Conservation (phyloP, 2,888 invertebrate species). For the Empis stercorea region DNA sequence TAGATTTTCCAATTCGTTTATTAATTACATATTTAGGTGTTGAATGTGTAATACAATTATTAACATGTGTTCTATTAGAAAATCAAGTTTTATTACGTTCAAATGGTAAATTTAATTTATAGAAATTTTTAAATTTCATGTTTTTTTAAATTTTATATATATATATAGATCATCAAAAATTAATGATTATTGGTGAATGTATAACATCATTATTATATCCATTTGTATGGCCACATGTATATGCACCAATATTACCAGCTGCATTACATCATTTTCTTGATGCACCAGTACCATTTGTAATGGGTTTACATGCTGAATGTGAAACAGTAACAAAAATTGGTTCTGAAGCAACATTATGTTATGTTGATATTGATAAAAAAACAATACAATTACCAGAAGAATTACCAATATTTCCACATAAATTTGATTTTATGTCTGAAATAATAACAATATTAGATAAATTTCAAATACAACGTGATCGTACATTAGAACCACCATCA, state of each 20-base stretch:
- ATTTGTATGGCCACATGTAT: conserved; percentile 97
- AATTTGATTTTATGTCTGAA: conserved; percentile 75
- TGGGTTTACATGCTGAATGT: conserved; percentile 67
- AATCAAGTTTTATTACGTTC: conserved; percentile 93
- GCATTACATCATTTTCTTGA: conserved; percentile 92
- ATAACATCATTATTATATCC: conserved; percentile 82
- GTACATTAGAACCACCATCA: conserved; percentile 22
- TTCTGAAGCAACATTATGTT: conserved; percentile 79
- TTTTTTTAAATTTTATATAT: conserved; percentile 18
- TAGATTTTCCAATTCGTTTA: conserved; percentile 83
- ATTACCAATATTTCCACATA: conserved; percentile 83
- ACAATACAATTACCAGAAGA: conserved; percentile 92
- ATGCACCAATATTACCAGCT: conserved; percentile 95
- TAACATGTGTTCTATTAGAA: conserved; percentile 90
- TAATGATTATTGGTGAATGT: conserved; percentile 95
- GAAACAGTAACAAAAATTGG: conserved; percentile 51
- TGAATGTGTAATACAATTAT: conserved; percentile 83
- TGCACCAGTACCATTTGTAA: conserved; percentile 97
- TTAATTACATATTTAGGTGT: conserved; percentile 83
- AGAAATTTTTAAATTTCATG: conserved; percentile 5
- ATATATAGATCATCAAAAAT: conserved; percentile 87
- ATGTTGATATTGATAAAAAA: conserved; percentile 90
- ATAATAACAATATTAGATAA: conserved; percentile 61
- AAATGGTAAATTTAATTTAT: conserved; percentile 51
- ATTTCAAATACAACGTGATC: conserved; percentile 44